phyloP scores from a whole-genome alignment of 2,113 vertebrate species.

The Ammodramus savannarum region DNA sequence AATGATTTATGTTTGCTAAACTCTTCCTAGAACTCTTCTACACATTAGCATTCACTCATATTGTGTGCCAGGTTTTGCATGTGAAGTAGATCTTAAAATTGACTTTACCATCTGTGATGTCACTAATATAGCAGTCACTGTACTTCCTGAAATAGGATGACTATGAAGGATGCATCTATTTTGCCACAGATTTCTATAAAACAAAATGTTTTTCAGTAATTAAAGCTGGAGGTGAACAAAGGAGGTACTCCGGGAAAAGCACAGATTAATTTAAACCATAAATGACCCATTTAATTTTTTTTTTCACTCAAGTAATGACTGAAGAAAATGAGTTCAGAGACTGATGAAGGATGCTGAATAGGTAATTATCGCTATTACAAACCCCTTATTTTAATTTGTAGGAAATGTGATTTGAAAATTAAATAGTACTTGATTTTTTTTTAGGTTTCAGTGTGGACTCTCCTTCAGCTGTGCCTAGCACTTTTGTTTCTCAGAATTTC shows the following conservation, averaged over 20 bases:
- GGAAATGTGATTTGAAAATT: slow-evolving; percentile 58
- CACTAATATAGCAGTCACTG: not conserved
- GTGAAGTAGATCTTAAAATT: slow-evolving; percentile 4
- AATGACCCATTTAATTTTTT: slow-evolving; percentile 42
- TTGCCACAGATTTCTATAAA: slow-evolving; percentile 14
- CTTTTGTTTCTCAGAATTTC: slow-evolving; percentile 10
- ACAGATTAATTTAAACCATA: slow-evolving; percentile 57
- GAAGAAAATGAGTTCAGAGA: slow-evolving; percentile 53
- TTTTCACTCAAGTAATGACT: slow-evolving; percentile 38
- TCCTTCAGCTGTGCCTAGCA: not conserved
- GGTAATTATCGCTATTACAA: slow-evolving; percentile 48
- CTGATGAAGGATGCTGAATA: slow-evolving; percentile 34
- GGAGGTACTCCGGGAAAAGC: not conserved
- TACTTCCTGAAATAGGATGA: not conserved
- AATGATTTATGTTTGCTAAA: not conserved
- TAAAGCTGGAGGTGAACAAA: slow-evolving; percentile 47
- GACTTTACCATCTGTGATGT: slow-evolving; percentile 34
- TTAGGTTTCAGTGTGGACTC: not conserved
- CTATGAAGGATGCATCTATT: slow-evolving; percentile 25
- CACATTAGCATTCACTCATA: not conserved
- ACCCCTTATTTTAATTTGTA: slow-evolving; percentile 56
- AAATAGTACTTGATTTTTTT: slow-evolving; percentile 24
- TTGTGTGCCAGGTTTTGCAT: not conserved
- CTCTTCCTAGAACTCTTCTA: not conserved
- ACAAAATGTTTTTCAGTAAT: slow-evolving; percentile 31